A percentile compares a stretch with the other conserved stretches of the same genome.
These are phyloP conservation scores for Toxostoma redivivum DNA, from an alignment of 2,113 vertebrate species.

Conservation along the genomic window DNA sequence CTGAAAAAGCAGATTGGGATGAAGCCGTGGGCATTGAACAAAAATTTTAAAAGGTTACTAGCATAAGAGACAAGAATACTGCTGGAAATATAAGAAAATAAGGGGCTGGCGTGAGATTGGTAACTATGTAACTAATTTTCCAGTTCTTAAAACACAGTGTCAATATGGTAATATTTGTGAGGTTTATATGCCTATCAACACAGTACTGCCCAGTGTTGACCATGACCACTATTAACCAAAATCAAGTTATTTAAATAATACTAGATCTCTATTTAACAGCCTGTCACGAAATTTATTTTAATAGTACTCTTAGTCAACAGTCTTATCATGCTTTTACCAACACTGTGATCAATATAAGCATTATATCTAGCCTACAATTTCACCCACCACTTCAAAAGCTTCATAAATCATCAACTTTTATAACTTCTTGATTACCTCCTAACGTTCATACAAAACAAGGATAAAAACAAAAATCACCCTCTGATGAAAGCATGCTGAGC, in stretches of 20 bases:
- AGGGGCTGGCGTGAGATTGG: neutral
- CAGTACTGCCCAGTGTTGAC: neutral
- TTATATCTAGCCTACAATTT: slow-evolving; percentile 44
- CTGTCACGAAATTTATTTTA: slow-evolving; percentile 40
- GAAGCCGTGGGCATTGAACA: neutral
- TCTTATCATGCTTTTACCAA: slow-evolving; percentile 57
- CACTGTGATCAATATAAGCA: slow-evolving; percentile 51
- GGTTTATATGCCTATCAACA: neutral
- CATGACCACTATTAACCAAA: neutral
- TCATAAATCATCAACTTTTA: slow-evolving; percentile 70
- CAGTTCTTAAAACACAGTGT: neutral
- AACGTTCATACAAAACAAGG: slow-evolving; percentile 61
- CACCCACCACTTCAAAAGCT: slow-evolving; percentile 60
- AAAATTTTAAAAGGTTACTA: neutral
- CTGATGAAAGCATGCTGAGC: slow-evolving; percentile 68
- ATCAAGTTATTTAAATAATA: slow-evolving; percentile 18
- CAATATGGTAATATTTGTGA: neutral
- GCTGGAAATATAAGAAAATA: neutral
- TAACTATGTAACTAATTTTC: neutral
- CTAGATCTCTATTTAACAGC: slow-evolving; percentile 8
- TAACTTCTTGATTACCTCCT: slow-evolving; percentile 71
- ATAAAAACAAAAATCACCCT: slow-evolving; percentile 70
- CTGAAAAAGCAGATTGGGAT: neutral
- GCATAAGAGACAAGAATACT: neutral
- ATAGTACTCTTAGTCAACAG: slow-evolving; percentile 54